Evolutionary conservation across 2,113 vertebrate species (phyloP).

Genomic region (Chinchilla lanigera): DNA sequence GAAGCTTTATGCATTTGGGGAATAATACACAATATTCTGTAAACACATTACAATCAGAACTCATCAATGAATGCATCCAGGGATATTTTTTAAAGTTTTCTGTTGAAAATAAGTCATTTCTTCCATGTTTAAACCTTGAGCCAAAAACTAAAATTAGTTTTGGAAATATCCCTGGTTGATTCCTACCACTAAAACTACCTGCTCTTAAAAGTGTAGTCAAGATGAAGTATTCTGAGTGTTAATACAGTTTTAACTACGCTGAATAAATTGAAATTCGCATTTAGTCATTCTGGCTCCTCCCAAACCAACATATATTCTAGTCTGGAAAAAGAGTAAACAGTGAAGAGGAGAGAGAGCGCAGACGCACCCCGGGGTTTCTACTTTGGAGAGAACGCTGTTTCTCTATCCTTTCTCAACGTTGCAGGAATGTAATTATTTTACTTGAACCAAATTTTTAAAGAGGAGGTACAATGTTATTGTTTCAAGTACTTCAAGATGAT

Average conservation of each 20-base stretch:
- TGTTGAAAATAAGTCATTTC: slow-evolving; percentile 43
- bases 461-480: background rate
- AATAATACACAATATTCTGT: background rate
- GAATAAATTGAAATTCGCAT: background rate
- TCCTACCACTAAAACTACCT: background rate
- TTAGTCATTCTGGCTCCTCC: background rate
- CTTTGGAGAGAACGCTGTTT: background rate
- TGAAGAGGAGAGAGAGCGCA: background rate
- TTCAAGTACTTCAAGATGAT: background rate
- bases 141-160: slow-evolving; percentile 27
- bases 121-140: background rate
- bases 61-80: background rate
- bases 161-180: background rate
- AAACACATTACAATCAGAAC: background rate
- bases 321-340: background rate
- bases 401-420: background rate
- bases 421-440: background rate
- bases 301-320: background rate
- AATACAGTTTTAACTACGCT: background rate
- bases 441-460: background rate
- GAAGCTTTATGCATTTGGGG: background rate
- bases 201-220: background rate
- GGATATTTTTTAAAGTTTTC: background rate
- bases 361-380: background rate
- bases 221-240: background rate